phyloP scores from a whole-genome alignment of 2,797 vertebrate genomes.

The Brachyalestes nurse region DNA sequence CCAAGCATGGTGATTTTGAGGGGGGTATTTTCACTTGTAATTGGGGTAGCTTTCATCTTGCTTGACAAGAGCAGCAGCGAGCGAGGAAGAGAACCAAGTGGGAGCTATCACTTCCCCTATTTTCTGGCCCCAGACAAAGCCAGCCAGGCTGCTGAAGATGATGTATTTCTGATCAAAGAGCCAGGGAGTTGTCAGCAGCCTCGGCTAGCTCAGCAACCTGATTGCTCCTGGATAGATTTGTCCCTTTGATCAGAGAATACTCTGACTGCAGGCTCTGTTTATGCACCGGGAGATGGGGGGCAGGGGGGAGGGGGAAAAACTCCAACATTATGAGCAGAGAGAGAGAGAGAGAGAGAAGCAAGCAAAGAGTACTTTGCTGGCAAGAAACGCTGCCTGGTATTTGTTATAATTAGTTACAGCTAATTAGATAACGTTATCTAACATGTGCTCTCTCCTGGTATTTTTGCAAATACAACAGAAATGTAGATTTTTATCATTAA shows the following conservation, averaged over 20 bases:
- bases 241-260: conserved; percentile 87
- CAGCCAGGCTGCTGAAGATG: conserved; percentile 82
- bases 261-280: conserved; percentile 80
- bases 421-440: conserved; percentile 77
- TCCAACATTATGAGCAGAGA: conserved; percentile 46
- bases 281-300: conserved; percentile 77
- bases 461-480: conserved; percentile 13
- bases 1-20: conserved; percentile 71
- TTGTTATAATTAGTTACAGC: conserved; percentile 80
- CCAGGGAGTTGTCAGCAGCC: conserved; percentile 82
- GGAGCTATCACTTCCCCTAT: conserved; percentile 85
- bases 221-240: conserved; percentile 83
- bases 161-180: conserved; percentile 91
- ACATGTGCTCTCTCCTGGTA: conserved; percentile 52
- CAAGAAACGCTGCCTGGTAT: conserved; percentile 72
- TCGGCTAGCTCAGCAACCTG: conserved; percentile 79
- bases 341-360: conserved; percentile 9
- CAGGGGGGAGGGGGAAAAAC: conserved; percentile 37
- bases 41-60: conserved; percentile 90
- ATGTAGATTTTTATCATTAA: conserved; percentile 27
- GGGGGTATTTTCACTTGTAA: conserved; percentile 86
- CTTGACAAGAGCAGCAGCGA: conserved; percentile 81
- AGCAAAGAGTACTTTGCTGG: conserved; percentile 67
- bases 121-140: conserved; percentile 89
- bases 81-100: conserved; percentile 83